Conservation (phyloP, 2,888 invertebrate genomes). For the Dolichomitus sp. region DNA sequence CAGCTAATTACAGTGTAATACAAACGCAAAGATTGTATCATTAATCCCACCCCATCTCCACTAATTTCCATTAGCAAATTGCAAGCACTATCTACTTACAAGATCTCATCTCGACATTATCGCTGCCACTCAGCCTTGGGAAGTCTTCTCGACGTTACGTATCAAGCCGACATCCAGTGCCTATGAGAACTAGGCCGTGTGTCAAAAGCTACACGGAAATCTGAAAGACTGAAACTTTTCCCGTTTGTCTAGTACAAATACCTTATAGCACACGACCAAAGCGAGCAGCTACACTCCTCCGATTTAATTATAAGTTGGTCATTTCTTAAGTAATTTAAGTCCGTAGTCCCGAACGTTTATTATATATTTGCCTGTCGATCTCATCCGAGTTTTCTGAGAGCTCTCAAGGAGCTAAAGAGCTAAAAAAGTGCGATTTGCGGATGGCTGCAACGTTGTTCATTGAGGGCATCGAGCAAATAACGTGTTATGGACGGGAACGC, state of each 20-base stretch:
- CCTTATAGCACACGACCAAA: not conserved
- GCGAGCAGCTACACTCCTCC: conserved; percentile 24
- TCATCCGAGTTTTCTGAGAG: not conserved
- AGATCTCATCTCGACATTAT: conserved; percentile 13
- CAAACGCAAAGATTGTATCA: conserved; percentile 12
- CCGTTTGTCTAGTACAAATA: conserved; percentile 58
- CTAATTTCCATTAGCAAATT: conserved; percentile 28
- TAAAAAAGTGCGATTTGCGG: not conserved
- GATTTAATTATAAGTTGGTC: conserved; percentile 61
- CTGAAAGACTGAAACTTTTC: conserved; percentile 33
- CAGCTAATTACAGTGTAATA: conserved; percentile 2
- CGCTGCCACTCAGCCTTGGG: not conserved
- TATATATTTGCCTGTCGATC: not conserved
- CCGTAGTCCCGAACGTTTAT: not conserved
- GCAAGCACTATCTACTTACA: not conserved
- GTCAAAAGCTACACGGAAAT: conserved; percentile 24
- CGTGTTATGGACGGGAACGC: not conserved
- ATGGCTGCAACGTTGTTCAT: not conserved
- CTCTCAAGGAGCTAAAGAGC: not conserved
- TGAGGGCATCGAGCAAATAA: not conserved
- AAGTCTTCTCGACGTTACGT: conserved; percentile 1
- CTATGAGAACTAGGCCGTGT: not conserved
- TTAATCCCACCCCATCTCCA: not conserved
- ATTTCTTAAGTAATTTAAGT: conserved; percentile 40
- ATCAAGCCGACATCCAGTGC: not conserved